Evolutionary conservation across 2,888 invertebrate species (phyloP), one percentile per base, ranked within the genome.

Genomic region (Protodeltote pygarga): DNA sequence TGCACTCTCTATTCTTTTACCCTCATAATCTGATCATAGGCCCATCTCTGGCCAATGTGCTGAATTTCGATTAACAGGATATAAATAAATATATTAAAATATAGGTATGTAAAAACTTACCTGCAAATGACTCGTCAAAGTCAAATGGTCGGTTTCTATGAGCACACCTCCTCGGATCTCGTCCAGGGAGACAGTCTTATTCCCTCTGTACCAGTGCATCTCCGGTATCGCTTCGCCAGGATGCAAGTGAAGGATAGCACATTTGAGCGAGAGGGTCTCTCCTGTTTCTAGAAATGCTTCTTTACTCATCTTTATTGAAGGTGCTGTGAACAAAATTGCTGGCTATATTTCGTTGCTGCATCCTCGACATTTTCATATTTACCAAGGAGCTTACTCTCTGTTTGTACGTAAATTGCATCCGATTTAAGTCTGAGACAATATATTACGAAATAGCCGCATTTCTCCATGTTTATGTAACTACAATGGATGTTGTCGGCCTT

Each of bases 141-240:
- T 86, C 42, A 89, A 58, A 31, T 85, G 87, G 58, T 91, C 90
- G 1, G 91, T 90, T 53, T 91, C 91, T 4, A 91, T 80, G 1
- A 88, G 73, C 8, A 91, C 89, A 33, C 94, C 94, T 48, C 95
- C 89, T 38, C 91, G 68, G 4, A 82, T 48, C 59, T 90, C 90
- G 23, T 92, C 91, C 17, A 91, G 58, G 0, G 87, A 80, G 1
- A 74, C 65, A 1, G 77, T 79, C 21, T 57, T 78, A 46, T 87
- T 85, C 0, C 88, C 89, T 28, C 84, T 72, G 50, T 84, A 89
- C 91, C 91, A 92, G 31, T 82, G 81, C 53, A 91, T 62, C 38
- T 77, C 79, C 0, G 89, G 88, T 2, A 74, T 69, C 0, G 46
- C 62, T 1, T 83, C 85, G 0, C 83, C 83, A 0, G 87, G 71